Base-by-base conservation (phyloP, 2,888 invertebrate species). In the Apomyelois bistriatella region DNA sequence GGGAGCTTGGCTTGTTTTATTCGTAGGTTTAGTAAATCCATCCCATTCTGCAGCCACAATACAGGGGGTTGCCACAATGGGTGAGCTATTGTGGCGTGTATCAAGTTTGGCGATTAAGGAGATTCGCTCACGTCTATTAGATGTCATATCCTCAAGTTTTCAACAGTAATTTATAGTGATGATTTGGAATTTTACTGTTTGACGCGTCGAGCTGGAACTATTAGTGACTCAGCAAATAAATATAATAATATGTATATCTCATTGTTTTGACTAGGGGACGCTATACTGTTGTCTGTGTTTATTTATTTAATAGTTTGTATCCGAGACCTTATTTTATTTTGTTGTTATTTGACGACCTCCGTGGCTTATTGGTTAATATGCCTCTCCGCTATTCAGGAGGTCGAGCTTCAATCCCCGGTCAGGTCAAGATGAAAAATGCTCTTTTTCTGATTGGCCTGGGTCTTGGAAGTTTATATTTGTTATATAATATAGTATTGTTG, bases 11-110 rank as follows among this genome's bases (percentile, higher is more conserved):
- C 74, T 81, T 84, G 83, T 83, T 84, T 85, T 78, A 85, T 85
- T 81, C 82, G 71, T 69, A 74, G 72, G 70, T 70, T 75, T 62
- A 62, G 76, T 72, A 86, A 85, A 86, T 83, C 86, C 84, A 75
- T 82, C 70, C 78, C 68, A 84, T 86, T 85, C 84, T 82, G 68
- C 67, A 62, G 68, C 76, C 72, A 85, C 85, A 86, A 85, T 85
- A 73, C 76, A 66, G 76, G 81, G 82, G 83, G 82, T 79, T 64
- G 69, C 76, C 72, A 85, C 85, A 86, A 85, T 85, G 73, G 83
- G 81, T 79, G 64, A 61, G 53, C 80, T 61, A 77, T 85, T 85
- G 85, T 85, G 74, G 76, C 60, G 64, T 68, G 71, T 79, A 82
- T 82, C 74, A 79, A 80, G 81, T 75, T 74, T 74, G 76, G 76